Base-by-base conservation (phyloP, 2,113 vertebrate species). In the Vulpes ferrilata region DNA sequence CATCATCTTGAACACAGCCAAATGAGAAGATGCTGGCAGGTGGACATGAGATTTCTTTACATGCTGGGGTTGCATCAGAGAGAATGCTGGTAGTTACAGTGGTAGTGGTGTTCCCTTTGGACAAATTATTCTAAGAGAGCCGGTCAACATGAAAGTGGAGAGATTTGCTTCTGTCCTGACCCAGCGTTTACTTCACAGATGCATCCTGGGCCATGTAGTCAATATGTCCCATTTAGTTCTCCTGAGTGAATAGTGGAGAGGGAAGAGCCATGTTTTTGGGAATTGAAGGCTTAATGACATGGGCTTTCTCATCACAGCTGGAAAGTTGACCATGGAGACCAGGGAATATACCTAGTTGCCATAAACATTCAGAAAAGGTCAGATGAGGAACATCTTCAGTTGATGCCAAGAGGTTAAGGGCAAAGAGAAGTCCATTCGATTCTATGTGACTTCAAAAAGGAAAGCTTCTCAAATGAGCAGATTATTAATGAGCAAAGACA, bases 311-410 rank as follows among this genome's bases (percentile, higher is more conserved):
- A 59, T 90, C 25, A 73, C 11, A 69, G 51, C 43, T 90, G 53
- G 25, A 79, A 81, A 16, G 19, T 7, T 90, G 59, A 32, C 73
- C 0, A 3, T 16, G 9, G 76, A 53, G 4, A 32, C 25, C 27
- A 93, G 4, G 69, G 17, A 88, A 88, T 23, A 57, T 43, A 35
- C 38, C 12, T 80, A 7, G 16, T 80, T 78, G 38, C 5, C 38
- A 71, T 78, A 79, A 91, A 51, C 17, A 91, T 60, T 97, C 48
- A 91, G 83, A 89, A 89, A 64, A 51, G 55, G 53, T 92, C 60
- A 95, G 12, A 17, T 5, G 7, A 83, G 27, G 32, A 90, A 22
- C 4, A 25, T 51, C 53, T 65, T 95, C 55, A 91, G 35, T 22
- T 74, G 43, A 85, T 80, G 20, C 8, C 27, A 76, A 84, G 38